A percentile compares a stretch with the other conserved stretches of the same genome.
Evolutionary conservation across 2,888 invertebrate species (phyloP).

Genomic region (Podabrus alpinus): DNA sequence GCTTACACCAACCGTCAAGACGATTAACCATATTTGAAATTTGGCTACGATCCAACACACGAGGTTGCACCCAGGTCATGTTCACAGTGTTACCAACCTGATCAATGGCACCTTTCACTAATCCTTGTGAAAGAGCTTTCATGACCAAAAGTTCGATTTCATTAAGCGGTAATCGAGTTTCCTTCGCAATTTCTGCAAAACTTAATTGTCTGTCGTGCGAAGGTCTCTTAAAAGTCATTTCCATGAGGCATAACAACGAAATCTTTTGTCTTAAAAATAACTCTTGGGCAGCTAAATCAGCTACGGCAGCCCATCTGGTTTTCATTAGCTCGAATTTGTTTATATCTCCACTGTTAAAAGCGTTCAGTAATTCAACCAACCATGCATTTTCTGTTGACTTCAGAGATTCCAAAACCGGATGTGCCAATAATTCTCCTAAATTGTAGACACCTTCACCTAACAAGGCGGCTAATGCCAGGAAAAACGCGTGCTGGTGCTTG

Average conservation of each 20-base stretch:
- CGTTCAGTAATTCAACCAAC: conserved; percentile 83
- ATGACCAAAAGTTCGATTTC: conserved; percentile 95
- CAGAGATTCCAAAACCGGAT: conserved; percentile 88
- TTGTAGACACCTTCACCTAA: conserved; percentile 96
- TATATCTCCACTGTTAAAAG: conserved; percentile 86
- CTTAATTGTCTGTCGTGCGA: conserved; percentile 84
- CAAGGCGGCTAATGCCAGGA: conserved; percentile 91
- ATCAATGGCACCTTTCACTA: conserved; percentile 94
- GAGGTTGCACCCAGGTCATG: conserved; percentile 85
- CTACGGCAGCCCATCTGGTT: conserved; percentile 76
- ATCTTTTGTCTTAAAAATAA: conserved; percentile 87
- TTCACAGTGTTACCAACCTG: conserved; percentile 73
- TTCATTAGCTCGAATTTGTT: conserved; percentile 74
- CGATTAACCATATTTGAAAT: conserved; percentile 73
- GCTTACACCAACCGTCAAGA: conserved; percentile 73
- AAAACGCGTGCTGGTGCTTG: conserved; percentile 81
- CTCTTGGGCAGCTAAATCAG: conserved; percentile 83
- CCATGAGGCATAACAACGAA: conserved; percentile 94
- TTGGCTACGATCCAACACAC: conserved; percentile 73
- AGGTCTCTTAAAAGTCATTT: conserved; percentile 96
- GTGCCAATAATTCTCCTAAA: conserved; percentile 93
- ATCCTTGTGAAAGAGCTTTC: conserved; percentile 93
- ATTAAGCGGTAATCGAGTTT: conserved; percentile 80
- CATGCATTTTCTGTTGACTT: conserved; percentile 82
- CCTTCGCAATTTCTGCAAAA: conserved; percentile 87